Evolutionary conservation across 2,888 invertebrate genomes (phyloP).

Genomic region (Ceraclea dissimilis): DNA sequence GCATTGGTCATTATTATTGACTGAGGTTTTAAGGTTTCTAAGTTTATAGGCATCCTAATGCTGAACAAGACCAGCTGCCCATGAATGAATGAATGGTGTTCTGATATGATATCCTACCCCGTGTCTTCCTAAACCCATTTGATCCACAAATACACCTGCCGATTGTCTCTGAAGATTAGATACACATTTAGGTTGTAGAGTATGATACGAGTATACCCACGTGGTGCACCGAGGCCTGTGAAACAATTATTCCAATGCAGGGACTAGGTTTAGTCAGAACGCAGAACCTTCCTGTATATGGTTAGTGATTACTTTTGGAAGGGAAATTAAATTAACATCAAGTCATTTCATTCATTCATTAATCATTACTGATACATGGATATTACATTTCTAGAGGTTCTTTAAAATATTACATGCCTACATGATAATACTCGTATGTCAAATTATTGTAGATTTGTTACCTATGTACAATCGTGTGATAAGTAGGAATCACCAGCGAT

Average conservation of each 20-base stretch:
- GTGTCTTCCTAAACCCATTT: neutral
- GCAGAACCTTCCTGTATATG: too few relatives aligned
- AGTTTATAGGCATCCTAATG: conserved; percentile 18
- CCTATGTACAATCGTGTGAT: neutral
- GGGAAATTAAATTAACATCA: too few relatives aligned
- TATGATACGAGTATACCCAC: conserved; percentile 4
- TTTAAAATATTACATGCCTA: too few relatives aligned
- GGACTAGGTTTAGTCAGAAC: too few relatives aligned
- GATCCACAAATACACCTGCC: conserved; percentile 11
- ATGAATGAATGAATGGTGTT: conserved; percentile 24
- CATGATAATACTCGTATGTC: too few relatives aligned
- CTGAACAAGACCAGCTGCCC: conserved; percentile 23
- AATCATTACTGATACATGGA: too few relatives aligned
- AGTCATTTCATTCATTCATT: neutral
- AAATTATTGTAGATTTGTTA: too few relatives aligned
- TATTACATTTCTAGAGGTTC: too few relatives aligned
- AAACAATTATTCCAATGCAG: too few relatives aligned
- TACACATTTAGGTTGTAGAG: conserved; percentile 6
- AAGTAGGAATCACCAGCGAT: neutral
- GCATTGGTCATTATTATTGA: conserved; percentile 21
- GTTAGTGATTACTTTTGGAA: too few relatives aligned
- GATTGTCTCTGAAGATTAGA: conserved; percentile 15
- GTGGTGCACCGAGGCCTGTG: conserved; percentile 17
- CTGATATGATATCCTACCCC: conserved; percentile 2
- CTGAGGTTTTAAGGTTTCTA: conserved; percentile 17